Evolutionary conservation across 2,888 invertebrate genomes (phyloP).

Genomic region (Cheiracanthium punctorium): DNA sequence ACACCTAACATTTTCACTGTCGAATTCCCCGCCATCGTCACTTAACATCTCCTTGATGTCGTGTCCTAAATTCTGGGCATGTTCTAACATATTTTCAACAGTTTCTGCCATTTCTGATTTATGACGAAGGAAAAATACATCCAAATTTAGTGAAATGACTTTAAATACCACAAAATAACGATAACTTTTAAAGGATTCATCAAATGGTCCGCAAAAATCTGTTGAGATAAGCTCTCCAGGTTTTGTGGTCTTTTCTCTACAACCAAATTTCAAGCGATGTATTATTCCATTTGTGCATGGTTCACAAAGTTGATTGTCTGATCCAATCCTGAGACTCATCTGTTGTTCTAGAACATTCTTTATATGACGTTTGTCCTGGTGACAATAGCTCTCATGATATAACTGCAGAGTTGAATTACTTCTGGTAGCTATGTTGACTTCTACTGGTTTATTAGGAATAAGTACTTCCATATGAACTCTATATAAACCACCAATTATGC

Average conservation of each 20-base stretch:
- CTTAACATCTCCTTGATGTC: too few species aligned
- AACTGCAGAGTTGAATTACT: neutral
- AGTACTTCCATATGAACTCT: constrained; percentile 22
- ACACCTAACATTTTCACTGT: too few species aligned
- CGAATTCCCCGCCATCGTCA: too few species aligned
- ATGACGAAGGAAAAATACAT: constrained; percentile 34
- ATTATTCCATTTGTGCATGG: constrained; percentile 37
- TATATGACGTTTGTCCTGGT: constrained; percentile 27
- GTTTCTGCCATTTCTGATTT: constrained; percentile 6
- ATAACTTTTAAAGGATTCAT: constrained; percentile 24
- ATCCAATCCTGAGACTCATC: constrained; percentile 14
- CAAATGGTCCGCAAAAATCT: constrained; percentile 67
- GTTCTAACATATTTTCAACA: too few species aligned
- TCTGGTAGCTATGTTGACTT: neutral
- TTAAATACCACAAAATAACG: constrained; percentile 67
- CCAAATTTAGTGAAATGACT: constrained; percentile 53
- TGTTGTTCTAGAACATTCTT: neutral
- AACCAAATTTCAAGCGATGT: constrained; percentile 30
- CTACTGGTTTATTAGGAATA: constrained; percentile 1
- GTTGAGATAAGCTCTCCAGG: constrained; percentile 26
- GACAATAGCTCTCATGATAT: constrained; percentile 17
- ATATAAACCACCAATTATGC: constrained; percentile 7
- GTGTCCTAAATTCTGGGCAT: too few species aligned
- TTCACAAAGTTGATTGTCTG: constrained; percentile 23
- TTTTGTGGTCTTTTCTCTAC: neutral